Percentiles rank a stretch among this genome's conserved stretches.
phyloP scores from a whole-genome alignment of 2,888 invertebrate species.

The Rambutsinella grinnellia region DNA sequence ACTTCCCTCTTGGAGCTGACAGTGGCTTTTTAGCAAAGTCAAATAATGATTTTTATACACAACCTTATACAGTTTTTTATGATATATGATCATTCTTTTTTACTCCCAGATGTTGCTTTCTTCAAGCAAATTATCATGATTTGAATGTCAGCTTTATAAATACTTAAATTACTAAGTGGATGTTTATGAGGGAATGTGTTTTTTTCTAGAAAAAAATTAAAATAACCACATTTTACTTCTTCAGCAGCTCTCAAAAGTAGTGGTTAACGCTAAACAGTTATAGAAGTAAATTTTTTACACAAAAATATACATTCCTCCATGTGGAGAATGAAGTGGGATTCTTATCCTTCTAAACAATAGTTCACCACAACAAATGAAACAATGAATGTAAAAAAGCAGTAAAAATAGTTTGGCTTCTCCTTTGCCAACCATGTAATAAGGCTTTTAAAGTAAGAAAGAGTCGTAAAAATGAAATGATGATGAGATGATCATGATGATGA shows the following conservation, averaged over 20 bases:
- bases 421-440: slow-evolving; percentile 7
- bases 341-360: slow-evolving; percentile 18
- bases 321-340: too few relatives aligned
- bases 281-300: background rate
- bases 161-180: slow-evolving; percentile 28
- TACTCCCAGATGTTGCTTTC: background rate
- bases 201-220: slow-evolving; percentile 4
- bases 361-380: slow-evolving; percentile 13
- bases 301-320: slow-evolving; percentile 2
- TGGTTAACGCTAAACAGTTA: slow-evolving; percentile 1
- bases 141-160: slow-evolving; percentile 23
- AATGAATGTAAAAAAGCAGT: slow-evolving; percentile 41
- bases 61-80: too few relatives aligned
- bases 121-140: slow-evolving; percentile 14
- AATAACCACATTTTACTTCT: background rate
- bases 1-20: too few relatives aligned
- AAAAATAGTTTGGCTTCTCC: slow-evolving; percentile 22
- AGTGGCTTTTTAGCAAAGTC: background rate
- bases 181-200: slow-evolving; percentile 19
- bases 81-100: background rate
- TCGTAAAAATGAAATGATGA: slow-evolving; percentile 5
- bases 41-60: too few relatives aligned
- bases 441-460: background rate
- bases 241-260: background rate
- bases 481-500: background rate